These are phyloP conservation scores for Clarias gariepinus DNA, from an alignment of 2,113 vertebrate genomes.

Conservation along the genomic window DNA sequence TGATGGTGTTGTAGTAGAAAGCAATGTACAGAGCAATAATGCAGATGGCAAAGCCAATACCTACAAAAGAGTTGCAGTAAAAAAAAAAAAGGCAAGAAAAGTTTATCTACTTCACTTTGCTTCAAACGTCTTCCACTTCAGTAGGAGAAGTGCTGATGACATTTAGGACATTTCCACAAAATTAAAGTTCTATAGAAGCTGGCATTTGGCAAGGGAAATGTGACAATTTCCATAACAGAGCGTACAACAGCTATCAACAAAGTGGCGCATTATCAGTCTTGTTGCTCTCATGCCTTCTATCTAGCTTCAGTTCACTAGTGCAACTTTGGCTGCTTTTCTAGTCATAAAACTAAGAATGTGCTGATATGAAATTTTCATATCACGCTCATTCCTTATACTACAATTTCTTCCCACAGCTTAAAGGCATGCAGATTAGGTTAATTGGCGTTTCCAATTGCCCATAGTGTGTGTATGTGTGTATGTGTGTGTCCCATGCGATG, in stretches of 20 bases:
- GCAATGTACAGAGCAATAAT: conserved; percentile 91
- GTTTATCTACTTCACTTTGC: conserved; percentile 36
- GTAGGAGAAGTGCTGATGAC: conserved; percentile 57
- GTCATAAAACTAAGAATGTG: not conserved
- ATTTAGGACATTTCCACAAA: conserved; percentile 68
- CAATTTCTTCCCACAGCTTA: too few species aligned
- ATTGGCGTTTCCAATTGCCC: too few species aligned
- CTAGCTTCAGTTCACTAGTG: not conserved
- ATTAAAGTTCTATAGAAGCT: conserved; percentile 60
- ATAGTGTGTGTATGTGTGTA: too few species aligned
- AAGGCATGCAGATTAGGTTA: too few species aligned
- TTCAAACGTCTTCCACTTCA: conserved; percentile 52
- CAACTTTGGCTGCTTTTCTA: conserved; percentile 8
- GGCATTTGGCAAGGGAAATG: conserved; percentile 75
- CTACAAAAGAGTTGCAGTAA: conserved; percentile 61
- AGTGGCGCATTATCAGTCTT: conserved; percentile 51
- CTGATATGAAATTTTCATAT: conserved; percentile 5
- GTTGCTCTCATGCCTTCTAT: not conserved
- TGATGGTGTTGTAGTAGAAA: conserved; percentile 99
- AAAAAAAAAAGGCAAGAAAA: not conserved
- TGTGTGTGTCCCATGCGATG: too few species aligned
- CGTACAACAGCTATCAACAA: conserved; percentile 56
- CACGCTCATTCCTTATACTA: not conserved
- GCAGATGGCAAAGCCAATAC: conserved; percentile 96
- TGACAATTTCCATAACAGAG: conserved; percentile 80